These are phyloP conservation scores for Plectropomus leopardus DNA, from an alignment of 2,113 vertebrate genomes.

Conservation along the genomic window DNA sequence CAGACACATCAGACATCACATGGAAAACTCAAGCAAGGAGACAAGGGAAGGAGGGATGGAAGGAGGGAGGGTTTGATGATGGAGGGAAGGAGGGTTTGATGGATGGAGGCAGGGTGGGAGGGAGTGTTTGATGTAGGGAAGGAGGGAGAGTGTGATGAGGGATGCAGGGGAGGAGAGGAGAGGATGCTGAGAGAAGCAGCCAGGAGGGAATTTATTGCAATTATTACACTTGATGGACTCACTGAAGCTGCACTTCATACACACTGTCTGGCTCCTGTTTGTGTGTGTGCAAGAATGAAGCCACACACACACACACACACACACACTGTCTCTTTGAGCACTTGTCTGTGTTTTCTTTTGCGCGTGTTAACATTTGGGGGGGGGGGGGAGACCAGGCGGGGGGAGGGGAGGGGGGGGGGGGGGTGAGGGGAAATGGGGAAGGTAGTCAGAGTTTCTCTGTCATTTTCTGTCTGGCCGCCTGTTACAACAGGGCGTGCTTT, in stretches of 20 bases:
- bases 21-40: slow-evolving; percentile 24
- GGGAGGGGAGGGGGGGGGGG: neutral
- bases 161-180: slow-evolving; percentile 59
- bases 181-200: slow-evolving; percentile 76
- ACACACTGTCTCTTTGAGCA: slow-evolving; percentile 37
- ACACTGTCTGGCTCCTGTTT: slow-evolving; percentile 69
- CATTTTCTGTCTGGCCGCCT: slow-evolving; percentile 61
- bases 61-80: slow-evolving; percentile 26
- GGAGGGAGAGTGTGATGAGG: slow-evolving; percentile 54
- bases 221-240: slow-evolving; percentile 84
- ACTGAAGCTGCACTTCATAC: slow-evolving; percentile 77
- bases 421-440: neutral
- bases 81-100: slow-evolving; percentile 39
- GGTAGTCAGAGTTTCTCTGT: slow-evolving; percentile 41
- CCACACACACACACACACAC: neutral
- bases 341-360: slow-evolving; percentile 64
- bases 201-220: slow-evolving; percentile 79
- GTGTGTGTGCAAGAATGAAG: slow-evolving; percentile 17
- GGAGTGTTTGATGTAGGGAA: slow-evolving; percentile 42
- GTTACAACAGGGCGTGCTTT: slow-evolving; percentile 30
- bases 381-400: neutral
- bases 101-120: slow-evolving; percentile 38
- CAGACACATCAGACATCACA: slow-evolving; percentile 55
- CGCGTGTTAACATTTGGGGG: slow-evolving; percentile 57
- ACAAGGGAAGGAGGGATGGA: slow-evolving; percentile 27